Evolutionary conservation across 2,888 invertebrate genomes (phyloP), one percentile per base, ranked within the genome.

Genomic region (Lingula anatina): DNA sequence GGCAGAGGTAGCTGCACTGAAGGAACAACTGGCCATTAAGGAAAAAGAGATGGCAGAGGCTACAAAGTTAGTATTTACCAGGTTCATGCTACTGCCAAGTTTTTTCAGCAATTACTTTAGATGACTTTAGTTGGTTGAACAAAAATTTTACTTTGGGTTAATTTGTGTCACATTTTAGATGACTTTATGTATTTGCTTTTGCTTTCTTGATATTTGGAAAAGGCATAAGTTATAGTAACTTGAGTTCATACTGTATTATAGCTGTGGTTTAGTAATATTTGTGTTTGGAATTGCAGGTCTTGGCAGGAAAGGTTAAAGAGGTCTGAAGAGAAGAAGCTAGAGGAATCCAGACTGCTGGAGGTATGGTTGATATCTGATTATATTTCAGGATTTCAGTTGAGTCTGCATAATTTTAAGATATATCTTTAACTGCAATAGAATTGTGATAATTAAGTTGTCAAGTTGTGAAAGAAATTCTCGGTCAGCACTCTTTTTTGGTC

Each of bases 21-120:
- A 81, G 43, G 79, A 81, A 46, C 83, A 84, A 65, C 72, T 87
- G 20, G 74, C 76, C 21, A 80, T 81, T 52, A 83, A 83, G 23
- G 86, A 86, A 70, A 79, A 80, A 23, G 83, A 84, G 62, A 77
- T 86, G 44, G 75, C 72, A 7, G 77, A 79, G 39, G 83, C 83
- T 1, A 82, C 85, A 62, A 81, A 80, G 75, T 81, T 60, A 38
- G 50, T 25, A 21, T 28, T 44, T n/a, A n/a, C n/a, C 35, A 31
- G n/a, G n/a, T 12, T 12, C n/a, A 31, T 9, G 9, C n/a, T 31
- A 12, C 35, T 31, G n/a, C n/a, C 9, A 31, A 39, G 9, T 39
- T 39, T n/a, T n/a, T n/a, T n/a, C n/a, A n/a, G n/a, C n/a, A n/a
- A n/a, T n/a, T n/a, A n/a, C n/a, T n/a, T n/a, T n/a, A n/a, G n/a